Base-by-base conservation (phyloP, 1,140 invertebrate genomes). In the Listronotus bonariensis region DNA sequence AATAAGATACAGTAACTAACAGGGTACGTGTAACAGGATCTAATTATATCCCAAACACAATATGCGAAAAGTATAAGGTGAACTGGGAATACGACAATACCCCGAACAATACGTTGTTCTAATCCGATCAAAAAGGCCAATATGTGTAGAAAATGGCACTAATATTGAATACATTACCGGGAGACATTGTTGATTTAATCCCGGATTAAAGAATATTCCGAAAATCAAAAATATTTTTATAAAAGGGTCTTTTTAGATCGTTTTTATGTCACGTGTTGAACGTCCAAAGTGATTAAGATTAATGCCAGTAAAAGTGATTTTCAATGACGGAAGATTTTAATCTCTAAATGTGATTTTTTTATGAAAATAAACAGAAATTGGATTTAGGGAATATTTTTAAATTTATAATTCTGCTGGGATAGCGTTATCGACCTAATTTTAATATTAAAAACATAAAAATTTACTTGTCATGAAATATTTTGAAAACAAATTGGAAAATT, bases 121-220 rank as follows among this genome's bases (percentile, higher is more conserved):
- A 61, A 61, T 61, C 58, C 58, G 46, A 41, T 61, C 48, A 52
- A 42, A 60, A 61, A 61, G 58, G 58, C 46, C 58, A 52, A 61
- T 52, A 61, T 61, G 32, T 61, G 40, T 61, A 52, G 58, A 36
- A 61, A 52, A 52, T 41, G 11, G 58, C 49, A 36, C 48, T 61
- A 51, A 53, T 51, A 61, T 17, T 52, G 58, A 61, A 61, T 61
- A 61, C 32, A 61, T 61, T 61, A 61, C 36, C 49, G 48, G 20
- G 20, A 32, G 31, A 41, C 34, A 61, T 61, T 61, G 58, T 42
- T n/a, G 18, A 4, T 6, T 6, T 51, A 61, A 61, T 46, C 58
- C 58, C 6, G 58, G 49, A 52, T 61, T 52, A 52, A 34, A 36
- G 58, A 41, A 61, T 31, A 52, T 43, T 40, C 46, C 8, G 12